Evolutionary conservation across 2,797 vertebrate genomes (phyloP), one percentile per base, ranked within the genome.

Genomic region (Rhabdophis nuchalis): DNA sequence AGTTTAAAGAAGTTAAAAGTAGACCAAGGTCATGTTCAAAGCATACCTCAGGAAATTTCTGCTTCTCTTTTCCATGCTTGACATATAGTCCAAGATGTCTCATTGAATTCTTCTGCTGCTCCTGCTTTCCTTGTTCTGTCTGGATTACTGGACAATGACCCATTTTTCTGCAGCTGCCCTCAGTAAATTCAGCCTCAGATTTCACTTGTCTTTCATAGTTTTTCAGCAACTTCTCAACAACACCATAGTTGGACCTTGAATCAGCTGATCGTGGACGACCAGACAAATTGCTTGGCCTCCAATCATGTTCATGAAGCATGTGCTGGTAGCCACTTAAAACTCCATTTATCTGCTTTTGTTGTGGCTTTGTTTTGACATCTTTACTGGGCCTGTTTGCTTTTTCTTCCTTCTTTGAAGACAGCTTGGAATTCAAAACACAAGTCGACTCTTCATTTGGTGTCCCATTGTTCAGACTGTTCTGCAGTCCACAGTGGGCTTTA

Each of bases 211-310:
- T 98, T 96, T 99, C 98, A 53, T 99, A 99, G 95, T 98, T 98
- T 97, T 98, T 99, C 95, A 99, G 95, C 95, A 99, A 98, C 96
- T 98, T 98, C 96, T 99, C 98, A 93, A 99, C 98, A 77, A 99
- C 99, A 23, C 99, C 98, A 5, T 99, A 99, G 97, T 99, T 99
- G 1, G 99, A 99, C 93, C 98, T 98, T 87, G 99, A 98, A 89
- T 99, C 99, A 92, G 98, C 98, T 12, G 98, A 99, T 32, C 98
- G 98, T 0, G 99, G 99, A 93, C 99, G 98, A 9, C 98, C 98
- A 23, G 98, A 99, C 93, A 99, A 97, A 94, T 98, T 98, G 90
- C 98, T 98, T 41, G 98, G 98, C 96, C 97, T 98, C 99, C 98
- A 99, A 86, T 99, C 98, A 95, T 98, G 98, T 90, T 99, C 98